Base-by-base conservation (phyloP, 1,140 invertebrate genomes). In the Musca domestica region DNA sequence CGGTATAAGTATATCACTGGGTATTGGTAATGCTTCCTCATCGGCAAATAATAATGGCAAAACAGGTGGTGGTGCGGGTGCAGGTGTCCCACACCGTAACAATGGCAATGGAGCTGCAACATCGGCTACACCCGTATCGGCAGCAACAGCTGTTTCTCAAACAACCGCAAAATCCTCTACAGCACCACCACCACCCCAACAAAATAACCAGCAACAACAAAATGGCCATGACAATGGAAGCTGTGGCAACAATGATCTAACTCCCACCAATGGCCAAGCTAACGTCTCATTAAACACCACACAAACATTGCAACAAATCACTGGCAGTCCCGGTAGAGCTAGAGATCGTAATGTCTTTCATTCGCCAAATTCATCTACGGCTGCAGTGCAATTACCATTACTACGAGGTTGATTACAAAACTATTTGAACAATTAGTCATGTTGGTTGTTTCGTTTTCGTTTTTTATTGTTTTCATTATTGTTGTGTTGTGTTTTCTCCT, bases 281-380 rank as follows among this genome's bases (percentile, higher is more conserved):
- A 54, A 51, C 70, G 65, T 14, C 48, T 47, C 41, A 65, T 48
- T 14, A 15, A 65, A 19, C 19, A 19, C 73, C 66, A 70, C 74
- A 47, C 76, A 81, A 70, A 77, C 78, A 69, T 70, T 81, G 54
- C 78, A 81, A 67, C 78, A 81, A 74, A 72, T 81, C 68, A 78
- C 76, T 58, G 76, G 77, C 46, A 82, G 80, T 76, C 80, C 80
- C 67, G 78, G 78, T 73, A 72, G 80, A 25, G 80, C 78, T 30
- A 73, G 80, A 66, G 80, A 82, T 73, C 73, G 80, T 65, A 82
- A 82, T 75, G 70, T 82, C n/a, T 82, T 78, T 71, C 74, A 81
- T 70, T 34, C 69, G 54, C 72, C 74, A 64, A 71, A 80, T 64
- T 15, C 67, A 27, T 74, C 72, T 52, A 69, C 74, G 71, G 73